Percentiles rank a stretch among this genome's conserved stretches.
These are phyloP conservation scores for Tapirus terrestris DNA, from an alignment of 2,113 vertebrate genomes.

Conservation along the genomic window DNA sequence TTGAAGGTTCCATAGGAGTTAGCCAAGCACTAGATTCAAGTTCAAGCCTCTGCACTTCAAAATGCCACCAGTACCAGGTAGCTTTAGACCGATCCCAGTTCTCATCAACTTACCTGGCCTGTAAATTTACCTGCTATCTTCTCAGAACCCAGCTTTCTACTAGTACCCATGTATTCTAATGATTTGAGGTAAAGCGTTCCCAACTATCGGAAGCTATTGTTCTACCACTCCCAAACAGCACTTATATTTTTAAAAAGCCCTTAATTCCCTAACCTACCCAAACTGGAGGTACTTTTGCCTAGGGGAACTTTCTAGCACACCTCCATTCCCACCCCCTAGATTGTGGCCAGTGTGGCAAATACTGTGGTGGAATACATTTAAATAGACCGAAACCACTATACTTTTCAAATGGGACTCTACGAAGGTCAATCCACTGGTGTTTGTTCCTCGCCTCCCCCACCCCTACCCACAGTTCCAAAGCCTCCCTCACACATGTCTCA, in stretches of 20 bases:
- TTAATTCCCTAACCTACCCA: background rate
- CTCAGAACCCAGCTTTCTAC: constrained; percentile 5
- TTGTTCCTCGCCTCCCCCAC: background rate
- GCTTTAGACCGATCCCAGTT: background rate
- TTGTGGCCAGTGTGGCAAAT: background rate
- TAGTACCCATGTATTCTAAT: background rate
- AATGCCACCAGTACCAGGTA: background rate
- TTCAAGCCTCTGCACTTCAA: background rate
- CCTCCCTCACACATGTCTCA: background rate
- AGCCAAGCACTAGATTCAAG: background rate
- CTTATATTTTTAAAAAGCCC: background rate
- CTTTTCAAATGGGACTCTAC: background rate
- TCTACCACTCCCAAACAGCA: background rate
- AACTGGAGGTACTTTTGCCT: background rate
- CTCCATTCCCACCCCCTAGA: background rate
- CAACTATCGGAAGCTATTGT: background rate
- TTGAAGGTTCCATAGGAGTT: background rate
- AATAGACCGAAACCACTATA: background rate
- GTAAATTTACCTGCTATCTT: background rate
- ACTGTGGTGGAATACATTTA: background rate
- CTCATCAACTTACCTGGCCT: background rate
- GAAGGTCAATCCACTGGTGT: background rate
- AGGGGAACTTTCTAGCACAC: background rate
- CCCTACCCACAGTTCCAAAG: background rate
- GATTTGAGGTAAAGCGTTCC: background rate